Base-by-base conservation (phyloP, 1,140 invertebrate genomes). In the Drosophila willistoni region DNA sequence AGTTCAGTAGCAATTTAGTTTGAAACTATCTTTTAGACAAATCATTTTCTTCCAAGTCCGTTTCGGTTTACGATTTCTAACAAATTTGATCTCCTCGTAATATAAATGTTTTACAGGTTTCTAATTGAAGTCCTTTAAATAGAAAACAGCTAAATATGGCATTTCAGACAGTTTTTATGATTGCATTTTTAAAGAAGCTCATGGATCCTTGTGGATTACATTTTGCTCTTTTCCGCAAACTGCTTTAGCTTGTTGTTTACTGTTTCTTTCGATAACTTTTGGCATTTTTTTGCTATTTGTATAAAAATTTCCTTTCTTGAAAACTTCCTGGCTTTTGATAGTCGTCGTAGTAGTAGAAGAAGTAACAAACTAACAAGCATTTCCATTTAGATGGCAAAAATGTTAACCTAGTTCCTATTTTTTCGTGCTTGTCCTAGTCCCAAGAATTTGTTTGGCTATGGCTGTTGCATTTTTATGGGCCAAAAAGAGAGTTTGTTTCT, bases 381-480 rank as follows among this genome's bases (percentile, higher is more conserved):
- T 84, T 84, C 77, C 81, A 86, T 86, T 82, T 86, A 87, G 83
- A 74, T 66, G 79, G 69, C 71, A 70, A 76, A 76, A 64, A 59
- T 36, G 29, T 69, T 87, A 87, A 87, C 83, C 77, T 73, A 87
- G 83, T 87, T 87, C 81, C 17, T 9, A 12, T 22, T 25, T 17
- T 44, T 41, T 36, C 19, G 12, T 67, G 51, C 34, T 62, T 61
- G 44, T 55, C 59, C 67, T 71, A 51, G 44, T 51, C 44, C 44
- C 3, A 51, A 51, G 44, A 51, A 51, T 73, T 68, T 64, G 64
- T 71, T 71, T 71, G 63, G 64, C 64, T 64, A 59, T 68, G 57
- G 71, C 60, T 86, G 78, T 79, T 87, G 72, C 76, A 79, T 87
- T 87, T 83, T 87, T 59, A 77, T 72, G 67, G 44, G 44, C 44